Conservation (phyloP, 2,888 invertebrate genomes). For the Smittia aterrima region DNA sequence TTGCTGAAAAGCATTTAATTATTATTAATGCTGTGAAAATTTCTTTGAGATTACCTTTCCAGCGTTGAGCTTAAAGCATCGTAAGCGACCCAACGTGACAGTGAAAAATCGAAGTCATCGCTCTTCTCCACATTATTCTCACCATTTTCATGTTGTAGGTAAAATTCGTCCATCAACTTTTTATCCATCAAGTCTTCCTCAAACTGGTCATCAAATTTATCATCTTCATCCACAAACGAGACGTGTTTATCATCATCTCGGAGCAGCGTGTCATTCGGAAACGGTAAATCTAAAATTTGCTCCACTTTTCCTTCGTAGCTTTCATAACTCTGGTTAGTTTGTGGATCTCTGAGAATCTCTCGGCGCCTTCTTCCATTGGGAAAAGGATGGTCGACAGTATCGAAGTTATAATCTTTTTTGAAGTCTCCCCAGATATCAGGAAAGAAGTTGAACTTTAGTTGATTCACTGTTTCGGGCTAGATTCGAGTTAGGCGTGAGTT, state of each 20-base stretch:
- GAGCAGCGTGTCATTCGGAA: not conserved
- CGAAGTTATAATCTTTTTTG: not conserved
- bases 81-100: conserved; percentile 29
- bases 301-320: conserved; percentile 23
- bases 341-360: not conserved
- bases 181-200: conserved; percentile 25
- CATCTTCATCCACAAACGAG: not conserved
- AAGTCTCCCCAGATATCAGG: conserved; percentile 25
- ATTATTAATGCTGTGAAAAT: not conserved
- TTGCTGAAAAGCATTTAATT: conserved; percentile 47
- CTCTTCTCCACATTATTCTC: not conserved
- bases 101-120: conserved; percentile 9
- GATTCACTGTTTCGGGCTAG: conserved; percentile 25
- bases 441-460: conserved; percentile 28
- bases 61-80: conserved; percentile 24
- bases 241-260: not conserved
- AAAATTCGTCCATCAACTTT: not conserved
- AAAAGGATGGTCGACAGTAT: conserved; percentile 15
- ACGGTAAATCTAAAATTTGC: not conserved
- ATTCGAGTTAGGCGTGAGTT: not conserved
- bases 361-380: conserved; percentile 24
- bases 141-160: not conserved
- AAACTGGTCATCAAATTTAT: conserved; percentile 34
- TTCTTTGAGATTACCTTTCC: conserved; percentile 14
- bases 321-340: conserved; percentile 20